Evolutionary conservation across 2,888 invertebrate species (phyloP).

Genomic region (Zeuzera pyrina): DNA sequence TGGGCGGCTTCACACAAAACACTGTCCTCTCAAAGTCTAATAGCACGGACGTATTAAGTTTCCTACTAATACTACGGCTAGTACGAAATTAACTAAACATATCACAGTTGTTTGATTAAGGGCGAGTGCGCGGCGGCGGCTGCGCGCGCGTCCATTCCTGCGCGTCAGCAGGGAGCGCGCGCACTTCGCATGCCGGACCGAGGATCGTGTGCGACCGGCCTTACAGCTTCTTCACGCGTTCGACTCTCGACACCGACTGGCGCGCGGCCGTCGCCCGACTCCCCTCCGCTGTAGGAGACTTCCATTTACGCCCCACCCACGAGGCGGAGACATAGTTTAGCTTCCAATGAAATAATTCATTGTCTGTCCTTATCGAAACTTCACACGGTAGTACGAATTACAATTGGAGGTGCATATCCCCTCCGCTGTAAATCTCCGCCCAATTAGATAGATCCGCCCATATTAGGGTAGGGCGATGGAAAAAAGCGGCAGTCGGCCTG

Average conservation of each 20-base stretch:
- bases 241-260: constrained; percentile 64
- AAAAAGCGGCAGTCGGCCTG: constrained; percentile 63
- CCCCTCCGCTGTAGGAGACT: constrained; percentile 64
- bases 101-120: constrained; percentile 54
- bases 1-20: constrained; percentile 68
- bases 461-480: constrained; percentile 46
- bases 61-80: constrained; percentile 41
- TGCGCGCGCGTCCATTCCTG: constrained; percentile 62
- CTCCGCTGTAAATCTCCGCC: constrained; percentile 34
- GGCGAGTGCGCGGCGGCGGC: constrained; percentile 52
- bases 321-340: constrained; percentile 34
- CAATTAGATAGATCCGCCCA: constrained; percentile 32
- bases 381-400: constrained; percentile 18
- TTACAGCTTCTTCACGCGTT: constrained; percentile 52
- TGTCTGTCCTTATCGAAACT: constrained; percentile 54
- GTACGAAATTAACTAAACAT: constrained; percentile 45
- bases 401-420: constrained; percentile 50
- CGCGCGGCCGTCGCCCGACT: constrained; percentile 61
- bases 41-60: constrained; percentile 52
- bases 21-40: constrained; percentile 68
- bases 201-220: constrained; percentile 40
- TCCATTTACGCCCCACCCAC: constrained; percentile 47
- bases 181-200: constrained; percentile 54
- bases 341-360: constrained; percentile 43
- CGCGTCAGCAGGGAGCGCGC: constrained; percentile 58